Evolutionary conservation across 2,888 invertebrate species (phyloP).

Genomic region (Lysandra bellargus): DNA sequence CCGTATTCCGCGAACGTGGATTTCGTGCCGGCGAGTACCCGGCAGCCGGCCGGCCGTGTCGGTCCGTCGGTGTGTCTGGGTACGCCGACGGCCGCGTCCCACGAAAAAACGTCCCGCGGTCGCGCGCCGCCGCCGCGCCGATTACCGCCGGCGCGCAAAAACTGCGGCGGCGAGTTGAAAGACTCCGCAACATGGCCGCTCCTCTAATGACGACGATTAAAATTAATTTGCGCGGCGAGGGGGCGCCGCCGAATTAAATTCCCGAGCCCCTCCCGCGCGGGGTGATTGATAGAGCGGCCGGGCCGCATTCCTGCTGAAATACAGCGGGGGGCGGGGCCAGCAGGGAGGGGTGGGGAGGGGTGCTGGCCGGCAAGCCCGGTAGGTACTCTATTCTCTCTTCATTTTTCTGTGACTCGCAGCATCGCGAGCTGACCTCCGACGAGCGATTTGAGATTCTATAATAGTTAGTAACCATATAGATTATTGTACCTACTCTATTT

Average conservation of each 20-base stretch:
- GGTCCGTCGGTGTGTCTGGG: constrained; percentile 36
- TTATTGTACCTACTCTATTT: too few relatives aligned
- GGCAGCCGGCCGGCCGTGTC: neutral
- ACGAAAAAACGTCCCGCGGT: constrained; percentile 38
- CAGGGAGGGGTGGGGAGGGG: neutral
- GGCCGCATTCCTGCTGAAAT: constrained; percentile 31
- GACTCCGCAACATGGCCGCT: constrained; percentile 42
- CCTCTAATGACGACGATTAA: constrained; percentile 74
- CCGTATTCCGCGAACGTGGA: neutral
- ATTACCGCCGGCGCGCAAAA: constrained; percentile 42
- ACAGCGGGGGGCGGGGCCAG: neutral
- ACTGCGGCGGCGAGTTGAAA: constrained; percentile 49
- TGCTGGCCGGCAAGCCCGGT: neutral
- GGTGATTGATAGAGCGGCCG: constrained; percentile 38
- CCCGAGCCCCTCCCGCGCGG: constrained; percentile 45
- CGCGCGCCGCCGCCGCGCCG: constrained; percentile 48
- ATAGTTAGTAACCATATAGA: too few relatives aligned
- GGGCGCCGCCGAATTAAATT: constrained; percentile 68
- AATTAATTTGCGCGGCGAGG: constrained; percentile 69
- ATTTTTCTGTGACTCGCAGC: neutral
- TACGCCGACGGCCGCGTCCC: constrained; percentile 33
- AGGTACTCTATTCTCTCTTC: neutral
- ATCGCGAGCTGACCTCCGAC: neutral
- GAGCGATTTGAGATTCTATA: neutral
- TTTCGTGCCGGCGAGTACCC: neutral